A percentile compares a stretch with the other conserved stretches of the same genome.
These are phyloP conservation scores for Axis porcinus DNA, from an alignment of 2,113 vertebrate genomes.

Conservation along the genomic window DNA sequence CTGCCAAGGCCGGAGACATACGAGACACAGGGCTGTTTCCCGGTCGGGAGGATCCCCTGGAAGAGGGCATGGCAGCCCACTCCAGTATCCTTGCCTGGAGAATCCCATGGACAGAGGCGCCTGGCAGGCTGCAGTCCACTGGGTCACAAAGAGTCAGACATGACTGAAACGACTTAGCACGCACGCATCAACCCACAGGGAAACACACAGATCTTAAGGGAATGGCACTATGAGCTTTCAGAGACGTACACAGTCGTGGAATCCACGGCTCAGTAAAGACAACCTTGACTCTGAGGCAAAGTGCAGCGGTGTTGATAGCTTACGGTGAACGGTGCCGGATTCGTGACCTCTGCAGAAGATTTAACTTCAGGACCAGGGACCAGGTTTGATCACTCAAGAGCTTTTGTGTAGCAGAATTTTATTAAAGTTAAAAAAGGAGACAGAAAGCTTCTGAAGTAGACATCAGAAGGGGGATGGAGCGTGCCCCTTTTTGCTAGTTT, in stretches of 20 bases:
- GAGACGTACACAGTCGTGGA: fast-evolving
- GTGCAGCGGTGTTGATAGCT: fast-evolving
- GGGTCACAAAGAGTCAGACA: neutral
- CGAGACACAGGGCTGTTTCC: neutral
- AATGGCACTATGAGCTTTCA: fast-evolving
- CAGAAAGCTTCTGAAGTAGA: neutral
- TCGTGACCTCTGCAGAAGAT: neutral
- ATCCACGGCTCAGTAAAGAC: neutral
- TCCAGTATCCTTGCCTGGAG: neutral
- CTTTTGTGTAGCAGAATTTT: neutral
- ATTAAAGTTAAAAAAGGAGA: neutral
- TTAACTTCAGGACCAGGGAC: neutral
- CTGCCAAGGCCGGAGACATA: neutral
- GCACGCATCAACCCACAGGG: neutral
- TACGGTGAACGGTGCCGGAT: fast-evolving
- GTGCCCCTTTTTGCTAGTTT: neutral
- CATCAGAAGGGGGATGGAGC: neutral
- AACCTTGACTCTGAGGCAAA: neutral
- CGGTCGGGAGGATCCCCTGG: neutral
- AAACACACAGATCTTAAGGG: neutral
- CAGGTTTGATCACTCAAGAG: neutral
- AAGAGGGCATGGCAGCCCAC: neutral
- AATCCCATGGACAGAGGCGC: neutral
- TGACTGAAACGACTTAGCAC: fast-evolving
- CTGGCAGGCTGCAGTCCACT: fast-evolving